phyloP scores from a whole-genome alignment of 2,888 invertebrate species.

The Chaetogeoica ovagalla region DNA sequence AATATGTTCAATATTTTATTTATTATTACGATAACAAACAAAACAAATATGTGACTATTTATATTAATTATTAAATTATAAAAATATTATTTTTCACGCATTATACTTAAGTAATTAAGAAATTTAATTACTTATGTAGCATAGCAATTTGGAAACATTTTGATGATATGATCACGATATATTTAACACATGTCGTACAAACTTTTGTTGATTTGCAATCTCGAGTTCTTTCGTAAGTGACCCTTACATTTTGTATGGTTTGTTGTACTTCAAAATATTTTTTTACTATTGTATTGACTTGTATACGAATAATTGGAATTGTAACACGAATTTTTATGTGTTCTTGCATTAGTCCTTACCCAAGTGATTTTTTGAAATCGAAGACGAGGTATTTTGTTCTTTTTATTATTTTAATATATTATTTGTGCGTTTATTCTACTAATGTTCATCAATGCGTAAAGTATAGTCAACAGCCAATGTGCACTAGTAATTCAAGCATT shows the following conservation, averaged over 20 bases:
- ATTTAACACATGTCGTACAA: neutral
- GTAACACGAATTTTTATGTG: neutral
- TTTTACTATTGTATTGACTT: conserved; percentile 3
- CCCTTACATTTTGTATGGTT: too few species aligned
- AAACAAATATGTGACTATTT: neutral
- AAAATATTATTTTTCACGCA: neutral
- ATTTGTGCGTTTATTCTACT: neutral
- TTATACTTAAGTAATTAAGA: too few species aligned
- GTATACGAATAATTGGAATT: neutral
- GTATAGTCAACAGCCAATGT: neutral
- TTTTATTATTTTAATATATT: neutral
- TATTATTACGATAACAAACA: too few species aligned
- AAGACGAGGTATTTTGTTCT: neutral
- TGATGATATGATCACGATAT: neutral
- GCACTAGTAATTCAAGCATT: neutral
- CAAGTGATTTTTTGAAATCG: neutral
- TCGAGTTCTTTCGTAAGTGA: too few species aligned
- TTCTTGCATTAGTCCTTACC: neutral
- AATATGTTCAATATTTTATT: too few species aligned
- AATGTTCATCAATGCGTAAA: neutral
- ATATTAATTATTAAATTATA: neutral
- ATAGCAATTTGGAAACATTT: neutral
- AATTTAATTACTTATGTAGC: neutral
- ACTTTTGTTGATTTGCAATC: too few species aligned
- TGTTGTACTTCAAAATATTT: neutral